These are phyloP conservation scores for Euphonia xanthogaster DNA, from an alignment of 2,797 vertebrate species.

Conservation along the genomic window DNA sequence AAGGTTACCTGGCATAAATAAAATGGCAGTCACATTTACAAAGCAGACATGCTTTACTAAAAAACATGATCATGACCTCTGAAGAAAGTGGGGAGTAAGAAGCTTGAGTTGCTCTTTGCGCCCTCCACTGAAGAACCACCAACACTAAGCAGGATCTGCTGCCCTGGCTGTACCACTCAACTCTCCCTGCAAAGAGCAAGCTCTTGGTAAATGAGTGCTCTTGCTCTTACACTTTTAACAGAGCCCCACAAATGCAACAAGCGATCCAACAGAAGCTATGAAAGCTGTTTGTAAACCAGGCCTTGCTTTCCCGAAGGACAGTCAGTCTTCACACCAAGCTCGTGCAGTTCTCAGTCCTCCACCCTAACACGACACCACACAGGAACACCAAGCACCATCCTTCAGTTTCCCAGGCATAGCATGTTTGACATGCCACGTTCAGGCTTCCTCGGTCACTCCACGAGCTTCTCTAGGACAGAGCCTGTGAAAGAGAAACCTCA, in stretches of 20 bases:
- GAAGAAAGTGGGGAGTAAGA: background rate
- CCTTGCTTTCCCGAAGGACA: background rate
- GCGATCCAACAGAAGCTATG: background rate
- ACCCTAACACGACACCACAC: background rate
- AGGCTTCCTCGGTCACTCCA: background rate
- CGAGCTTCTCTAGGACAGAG: background rate
- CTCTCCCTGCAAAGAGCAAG: background rate
- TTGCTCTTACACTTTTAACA: background rate
- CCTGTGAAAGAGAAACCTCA: rapidly evolving
- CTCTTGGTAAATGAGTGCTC: background rate
- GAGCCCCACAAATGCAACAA: background rate
- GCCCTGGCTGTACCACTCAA: background rate
- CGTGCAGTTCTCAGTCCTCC: background rate
- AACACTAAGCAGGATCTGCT: background rate
- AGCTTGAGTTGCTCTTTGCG: background rate
- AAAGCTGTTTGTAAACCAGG: background rate
- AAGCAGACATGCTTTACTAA: background rate
- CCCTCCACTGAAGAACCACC: background rate
- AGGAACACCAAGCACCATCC: rapidly evolving
- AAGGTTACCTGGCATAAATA: background rate
- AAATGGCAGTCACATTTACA: background rate
- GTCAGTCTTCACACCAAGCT: background rate
- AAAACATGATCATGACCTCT: background rate
- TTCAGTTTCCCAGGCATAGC: background rate
- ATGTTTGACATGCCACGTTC: rapidly evolving